A percentile compares a stretch with the other conserved stretches of the same genome.
Evolutionary conservation across 2,113 vertebrate species (phyloP).

Genomic region (Xenotilapia longispinis): DNA sequence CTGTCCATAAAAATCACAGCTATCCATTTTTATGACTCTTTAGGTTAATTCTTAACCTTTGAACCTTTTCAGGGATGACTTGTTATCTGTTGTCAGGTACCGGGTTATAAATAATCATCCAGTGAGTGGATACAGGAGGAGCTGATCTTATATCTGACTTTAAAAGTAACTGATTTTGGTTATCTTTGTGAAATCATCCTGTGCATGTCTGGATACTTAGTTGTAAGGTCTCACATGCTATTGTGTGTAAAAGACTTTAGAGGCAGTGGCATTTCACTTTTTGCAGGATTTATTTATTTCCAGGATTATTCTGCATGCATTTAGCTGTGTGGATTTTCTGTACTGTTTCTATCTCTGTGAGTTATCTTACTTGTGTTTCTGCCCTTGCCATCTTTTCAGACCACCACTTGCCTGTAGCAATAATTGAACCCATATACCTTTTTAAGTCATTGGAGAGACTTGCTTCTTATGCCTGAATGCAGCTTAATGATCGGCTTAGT

Average conservation of each 20-base stretch:
- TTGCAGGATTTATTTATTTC: background rate
- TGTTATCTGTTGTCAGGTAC: background rate
- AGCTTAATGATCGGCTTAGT: conserved; percentile 8
- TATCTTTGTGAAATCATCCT: background rate
- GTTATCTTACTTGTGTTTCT: background rate
- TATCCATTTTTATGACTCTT: background rate
- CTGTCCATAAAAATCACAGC: background rate
- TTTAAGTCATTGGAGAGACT: background rate
- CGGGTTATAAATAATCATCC: background rate
- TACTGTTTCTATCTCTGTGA: background rate
- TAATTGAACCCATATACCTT: background rate
- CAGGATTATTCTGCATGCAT: background rate
- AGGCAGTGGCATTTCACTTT: background rate
- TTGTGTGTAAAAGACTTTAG: background rate
- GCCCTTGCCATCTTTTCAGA: background rate
- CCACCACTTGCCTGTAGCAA: background rate
- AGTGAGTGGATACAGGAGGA: background rate
- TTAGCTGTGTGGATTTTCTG: background rate
- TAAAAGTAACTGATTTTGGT: background rate
- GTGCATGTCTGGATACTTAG: background rate
- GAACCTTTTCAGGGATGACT: background rate
- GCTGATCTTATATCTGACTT: background rate
- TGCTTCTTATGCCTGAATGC: background rate
- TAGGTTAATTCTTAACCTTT: conserved; percentile 4
- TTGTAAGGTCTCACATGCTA: background rate